These are phyloP conservation scores for Tetragnatha montana DNA, from an alignment of 2,888 invertebrate genomes.

Conservation along the genomic window DNA sequence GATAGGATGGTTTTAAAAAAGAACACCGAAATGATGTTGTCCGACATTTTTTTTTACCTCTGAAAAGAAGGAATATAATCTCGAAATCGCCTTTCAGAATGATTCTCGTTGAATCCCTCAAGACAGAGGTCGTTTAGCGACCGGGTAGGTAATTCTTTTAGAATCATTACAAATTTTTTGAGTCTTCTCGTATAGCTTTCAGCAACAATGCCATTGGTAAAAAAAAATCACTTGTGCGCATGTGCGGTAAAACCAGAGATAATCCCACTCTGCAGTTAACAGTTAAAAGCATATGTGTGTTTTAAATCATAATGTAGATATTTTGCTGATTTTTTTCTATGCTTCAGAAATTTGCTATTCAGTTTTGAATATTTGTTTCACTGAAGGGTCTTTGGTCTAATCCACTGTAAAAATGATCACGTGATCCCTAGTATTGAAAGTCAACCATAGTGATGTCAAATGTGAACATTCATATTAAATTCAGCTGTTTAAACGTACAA, in stretches of 20 bases:
- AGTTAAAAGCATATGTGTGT: too few species aligned
- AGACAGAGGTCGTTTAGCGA: slow-evolving; percentile 26
- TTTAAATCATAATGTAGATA: too few species aligned
- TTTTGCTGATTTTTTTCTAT: too few species aligned
- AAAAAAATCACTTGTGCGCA: background rate
- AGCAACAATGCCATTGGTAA: background rate
- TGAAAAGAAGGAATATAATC: slow-evolving; percentile 1
- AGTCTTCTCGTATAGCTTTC: background rate
- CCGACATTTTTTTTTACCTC: slow-evolving; percentile 6
- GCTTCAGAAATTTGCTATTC: too few species aligned
- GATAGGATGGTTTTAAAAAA: slow-evolving; percentile 28
- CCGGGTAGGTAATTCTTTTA: slow-evolving; percentile 22
- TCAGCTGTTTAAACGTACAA: too few species aligned
- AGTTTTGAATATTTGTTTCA: too few species aligned
- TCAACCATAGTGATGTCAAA: too few species aligned
- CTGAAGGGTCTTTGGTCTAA: too few species aligned
- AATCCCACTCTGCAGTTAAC: too few species aligned
- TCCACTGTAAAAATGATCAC: too few species aligned
- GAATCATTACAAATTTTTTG: slow-evolving; percentile 27
- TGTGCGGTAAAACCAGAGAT: background rate
- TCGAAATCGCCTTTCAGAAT: slow-evolving; percentile 24
- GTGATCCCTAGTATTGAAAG: too few species aligned
- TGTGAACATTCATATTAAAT: too few species aligned
- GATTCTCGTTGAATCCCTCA: slow-evolving; percentile 31
- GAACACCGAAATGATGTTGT: slow-evolving; percentile 16